Conservation (phyloP, 2,888 invertebrate genomes). For the Andrena trimmerana region DNA sequence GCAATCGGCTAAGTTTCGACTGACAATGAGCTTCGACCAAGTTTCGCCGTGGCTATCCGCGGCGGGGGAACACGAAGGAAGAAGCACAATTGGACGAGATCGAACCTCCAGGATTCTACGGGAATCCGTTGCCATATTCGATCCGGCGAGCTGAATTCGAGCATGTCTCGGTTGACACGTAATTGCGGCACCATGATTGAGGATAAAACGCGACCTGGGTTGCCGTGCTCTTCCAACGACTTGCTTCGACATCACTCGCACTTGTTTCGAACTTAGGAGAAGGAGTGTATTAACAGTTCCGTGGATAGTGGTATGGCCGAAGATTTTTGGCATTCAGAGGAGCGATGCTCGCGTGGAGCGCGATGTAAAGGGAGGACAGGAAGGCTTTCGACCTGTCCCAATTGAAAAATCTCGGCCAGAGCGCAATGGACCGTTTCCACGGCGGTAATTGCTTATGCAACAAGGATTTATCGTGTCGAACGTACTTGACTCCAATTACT, state of each 20-base stretch:
- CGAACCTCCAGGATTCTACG: slow-evolving; percentile 63
- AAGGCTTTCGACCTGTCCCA: slow-evolving; percentile 32
- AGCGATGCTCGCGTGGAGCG: neutral
- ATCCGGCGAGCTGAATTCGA: slow-evolving; percentile 23
- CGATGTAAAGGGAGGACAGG: neutral
- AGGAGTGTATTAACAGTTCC: no score
- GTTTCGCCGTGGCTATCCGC: slow-evolving; percentile 44
- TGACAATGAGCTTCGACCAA: slow-evolving; percentile 21
- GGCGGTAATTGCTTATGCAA: slow-evolving; percentile 62
- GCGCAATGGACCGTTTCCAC: slow-evolving; percentile 37
- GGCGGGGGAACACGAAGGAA: slow-evolving; percentile 6
- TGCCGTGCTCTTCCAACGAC: slow-evolving; percentile 11
- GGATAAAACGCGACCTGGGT: slow-evolving; percentile 21
- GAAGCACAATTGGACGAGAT: slow-evolving; percentile 62
- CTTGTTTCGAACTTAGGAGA: neutral
- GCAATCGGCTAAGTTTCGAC: slow-evolving; percentile 52
- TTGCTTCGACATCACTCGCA: neutral
- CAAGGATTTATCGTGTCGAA: slow-evolving; percentile 69
- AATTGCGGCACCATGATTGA: slow-evolving; percentile 43
- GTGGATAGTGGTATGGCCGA: no score
- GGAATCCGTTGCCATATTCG: slow-evolving; percentile 62
- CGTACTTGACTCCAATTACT: slow-evolving; percentile 69
- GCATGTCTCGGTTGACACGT: slow-evolving; percentile 45
- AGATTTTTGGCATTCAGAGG: no score
- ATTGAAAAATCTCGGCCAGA: slow-evolving; percentile 49